phyloP scores from a whole-genome alignment of 2,797 vertebrate species.

The Xenopus petersii region DNA sequence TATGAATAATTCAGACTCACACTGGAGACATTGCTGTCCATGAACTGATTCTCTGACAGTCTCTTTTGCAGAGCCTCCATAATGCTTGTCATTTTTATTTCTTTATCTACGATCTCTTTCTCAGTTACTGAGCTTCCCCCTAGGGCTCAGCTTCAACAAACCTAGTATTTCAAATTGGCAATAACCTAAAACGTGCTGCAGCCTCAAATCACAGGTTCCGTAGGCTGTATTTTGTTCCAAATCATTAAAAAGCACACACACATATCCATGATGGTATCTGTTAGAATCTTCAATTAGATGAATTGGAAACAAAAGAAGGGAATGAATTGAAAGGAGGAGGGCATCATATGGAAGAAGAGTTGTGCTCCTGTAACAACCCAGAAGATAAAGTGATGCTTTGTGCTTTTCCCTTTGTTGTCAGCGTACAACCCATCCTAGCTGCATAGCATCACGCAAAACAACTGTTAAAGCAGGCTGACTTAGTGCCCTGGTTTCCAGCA shows the following conservation, averaged over 20 bases:
- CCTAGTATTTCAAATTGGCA: conserved; percentile 68
- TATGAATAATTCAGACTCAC: conserved; percentile 86
- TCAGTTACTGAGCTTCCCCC: conserved; percentile 75
- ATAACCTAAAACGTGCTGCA: conserved; percentile 63
- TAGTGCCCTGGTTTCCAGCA: conserved; percentile 66
- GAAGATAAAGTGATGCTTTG: conserved; percentile 63
- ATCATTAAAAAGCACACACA: conserved; percentile 62
- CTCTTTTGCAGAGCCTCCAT: conserved; percentile 79
- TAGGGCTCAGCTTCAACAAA: conserved; percentile 76
- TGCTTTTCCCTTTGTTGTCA: conserved; percentile 70
- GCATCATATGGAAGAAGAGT: conserved; percentile 55
- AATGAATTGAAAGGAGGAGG: conserved; percentile 45
- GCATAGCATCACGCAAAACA: conserved; percentile 66
- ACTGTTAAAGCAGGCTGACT: conserved; percentile 63
- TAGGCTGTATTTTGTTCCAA: conserved; percentile 61
- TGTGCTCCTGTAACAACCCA: conserved; percentile 62
- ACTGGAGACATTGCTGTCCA: conserved; percentile 72
- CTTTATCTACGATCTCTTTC: conserved; percentile 81
- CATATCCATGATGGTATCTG: conserved; percentile 63
- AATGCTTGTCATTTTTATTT: conserved; percentile 88
- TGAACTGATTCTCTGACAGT: conserved; percentile 77
- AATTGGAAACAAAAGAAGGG: conserved; percentile 56
- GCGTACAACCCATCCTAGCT: conserved; percentile 61
- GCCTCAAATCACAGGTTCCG: conserved; percentile 65
- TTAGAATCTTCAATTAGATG: conserved; percentile 59